Evolutionary conservation across 92 coral and sea anemone genomes (phyloP), one percentile per base, ranked within the genome.

Genomic region (Galaxea fascicularis): DNA sequence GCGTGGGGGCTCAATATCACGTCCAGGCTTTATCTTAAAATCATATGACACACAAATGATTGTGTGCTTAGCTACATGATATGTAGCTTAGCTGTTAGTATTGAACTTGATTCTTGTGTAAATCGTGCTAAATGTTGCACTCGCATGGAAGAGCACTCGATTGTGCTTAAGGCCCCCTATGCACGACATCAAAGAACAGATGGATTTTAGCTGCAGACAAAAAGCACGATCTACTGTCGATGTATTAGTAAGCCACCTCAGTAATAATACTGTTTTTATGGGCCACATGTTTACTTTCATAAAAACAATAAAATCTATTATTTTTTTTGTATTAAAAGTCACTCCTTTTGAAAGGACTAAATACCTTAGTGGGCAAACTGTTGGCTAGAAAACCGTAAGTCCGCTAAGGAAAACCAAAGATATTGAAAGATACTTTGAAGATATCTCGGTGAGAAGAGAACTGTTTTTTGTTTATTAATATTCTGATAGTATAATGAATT

Each of bases 371-470:
- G 73, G n/a, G 49, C 18, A 46, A 78, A 45, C 28, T 24, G 83
- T 78, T 78, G 83, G 83, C 82, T 64, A 45, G 73, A 78, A 77
- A 45, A 46, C 47, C 18, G n/a, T 26, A 45, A 21, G 26, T 58
- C 31, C 30, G 30, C 52, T 25, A 47, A 56, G 25, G 56, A n/a
- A 21, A 27, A 20, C 60, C 11, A 53, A 73, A 56, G 11, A 2
- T 54, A 18, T 41, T 11, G 54, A 27, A 12, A 28, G 25, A 74
- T 17, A 16, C 58, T 45, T 51, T 24, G 8, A 60, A 73, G 18
- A 17, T 51, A 15, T 20, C 39, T 17, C 35, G 28, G 3, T 17
- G n/a, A 25, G 5, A 29, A 21, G 18, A 39, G 1, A 18, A 24
- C 63, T 14, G 57, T 13, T n/a, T n/a, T 41, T 12, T 18, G 31